Evolutionary conservation across 2,888 invertebrate genomes (phyloP).

Genomic region (Mythimna albipuncta): DNA sequence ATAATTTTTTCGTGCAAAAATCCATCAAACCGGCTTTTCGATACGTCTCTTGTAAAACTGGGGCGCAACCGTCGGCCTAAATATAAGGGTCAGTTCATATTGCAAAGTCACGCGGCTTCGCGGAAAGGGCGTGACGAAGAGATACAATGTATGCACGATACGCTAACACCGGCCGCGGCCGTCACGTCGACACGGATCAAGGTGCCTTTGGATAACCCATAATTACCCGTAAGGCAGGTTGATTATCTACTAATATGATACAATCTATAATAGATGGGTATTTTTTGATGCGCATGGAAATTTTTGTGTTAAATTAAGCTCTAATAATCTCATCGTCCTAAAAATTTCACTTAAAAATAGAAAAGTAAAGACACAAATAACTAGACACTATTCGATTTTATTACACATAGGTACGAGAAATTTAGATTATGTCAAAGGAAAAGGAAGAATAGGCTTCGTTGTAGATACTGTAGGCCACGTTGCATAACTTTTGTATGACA

Average conservation of each 20-base stretch:
- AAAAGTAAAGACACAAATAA: background rate
- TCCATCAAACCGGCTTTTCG: slow-evolving; percentile 51
- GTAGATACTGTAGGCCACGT: too few species aligned
- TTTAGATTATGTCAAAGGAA: too few species aligned
- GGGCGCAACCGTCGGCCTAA: slow-evolving; percentile 63
- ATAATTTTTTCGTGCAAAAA: slow-evolving; percentile 51
- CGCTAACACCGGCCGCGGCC: slow-evolving; percentile 26
- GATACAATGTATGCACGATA: slow-evolving; percentile 53
- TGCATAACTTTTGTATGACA: slow-evolving; percentile 14
- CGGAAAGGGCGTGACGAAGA: slow-evolving; percentile 58
- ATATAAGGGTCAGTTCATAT: slow-evolving; percentile 69
- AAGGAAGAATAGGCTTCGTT: too few species aligned
- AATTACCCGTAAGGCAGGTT: slow-evolving; percentile 1
- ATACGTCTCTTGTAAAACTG: slow-evolving; percentile 65
- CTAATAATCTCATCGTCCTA: too few species aligned
- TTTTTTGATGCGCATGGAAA: background rate
- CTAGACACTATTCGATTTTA: background rate
- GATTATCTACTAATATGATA: background rate
- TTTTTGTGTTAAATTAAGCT: background rate
- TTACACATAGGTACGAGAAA: too few species aligned
- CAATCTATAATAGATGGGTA: background rate
- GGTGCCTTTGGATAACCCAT: slow-evolving; percentile 25
- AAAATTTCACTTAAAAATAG: background rate
- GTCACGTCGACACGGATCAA: slow-evolving; percentile 46
- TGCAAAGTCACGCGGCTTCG: slow-evolving; percentile 66